phyloP scores from a whole-genome alignment of 2,797 vertebrate genomes.

The Tangara arthus region DNA sequence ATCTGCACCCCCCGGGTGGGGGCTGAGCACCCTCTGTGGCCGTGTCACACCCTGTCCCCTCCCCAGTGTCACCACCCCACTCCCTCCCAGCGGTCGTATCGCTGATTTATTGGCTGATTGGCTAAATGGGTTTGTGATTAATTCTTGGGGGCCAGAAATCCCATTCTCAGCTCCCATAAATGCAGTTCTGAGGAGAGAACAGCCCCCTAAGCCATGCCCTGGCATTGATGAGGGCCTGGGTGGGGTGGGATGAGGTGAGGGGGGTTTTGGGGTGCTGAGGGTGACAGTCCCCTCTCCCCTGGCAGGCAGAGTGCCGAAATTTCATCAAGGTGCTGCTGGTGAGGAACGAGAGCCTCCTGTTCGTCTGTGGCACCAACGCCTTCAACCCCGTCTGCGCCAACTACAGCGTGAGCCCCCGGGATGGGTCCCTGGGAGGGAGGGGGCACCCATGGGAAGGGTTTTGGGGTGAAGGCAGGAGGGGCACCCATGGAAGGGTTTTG shows the following conservation, averaged over 20 bases:
- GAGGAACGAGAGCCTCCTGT: conserved; percentile 82
- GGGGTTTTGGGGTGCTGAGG: neutral
- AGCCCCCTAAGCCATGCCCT: too few relatives aligned
- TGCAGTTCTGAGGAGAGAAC: neutral
- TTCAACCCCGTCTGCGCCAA: conserved; percentile 95
- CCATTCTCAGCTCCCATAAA: conserved; percentile 61
- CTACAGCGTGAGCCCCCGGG: conserved; percentile 85
- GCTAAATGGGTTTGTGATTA: conserved; percentile 85
- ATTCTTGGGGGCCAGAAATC: conserved; percentile 79
- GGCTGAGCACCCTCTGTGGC: neutral
- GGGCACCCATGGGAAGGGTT: neutral
- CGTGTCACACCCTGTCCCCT: neutral
- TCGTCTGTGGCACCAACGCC: conserved; percentile 93
- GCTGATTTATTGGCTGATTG: conserved; percentile 73
- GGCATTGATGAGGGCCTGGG: rapidly evolving
- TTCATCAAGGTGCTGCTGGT: conserved; percentile 93
- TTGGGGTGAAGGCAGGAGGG: too few relatives aligned
- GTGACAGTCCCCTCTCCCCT: neutral
- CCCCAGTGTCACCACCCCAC: rapidly evolving
- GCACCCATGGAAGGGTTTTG: neutral
- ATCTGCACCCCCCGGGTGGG: neutral
- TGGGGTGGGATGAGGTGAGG: neutral
- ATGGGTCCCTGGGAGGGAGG: rapidly evolving
- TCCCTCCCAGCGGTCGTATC: conserved; percentile 2
- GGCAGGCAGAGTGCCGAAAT: conserved; percentile 92